Conservation (phyloP, 1,140 invertebrate species). For the Drosophila teissieri region DNA sequence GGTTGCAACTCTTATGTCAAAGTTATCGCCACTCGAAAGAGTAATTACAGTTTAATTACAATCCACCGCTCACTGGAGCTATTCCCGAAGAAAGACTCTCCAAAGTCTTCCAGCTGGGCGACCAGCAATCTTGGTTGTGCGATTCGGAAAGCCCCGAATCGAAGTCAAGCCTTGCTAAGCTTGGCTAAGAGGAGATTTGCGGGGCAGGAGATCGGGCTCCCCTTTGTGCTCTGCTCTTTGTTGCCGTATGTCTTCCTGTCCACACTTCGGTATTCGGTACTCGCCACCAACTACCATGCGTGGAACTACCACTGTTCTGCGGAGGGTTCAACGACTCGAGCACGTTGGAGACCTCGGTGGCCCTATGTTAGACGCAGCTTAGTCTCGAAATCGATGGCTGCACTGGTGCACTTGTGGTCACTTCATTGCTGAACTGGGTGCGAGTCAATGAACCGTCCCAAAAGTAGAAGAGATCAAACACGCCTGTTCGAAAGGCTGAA, state of each 20-base stretch:
- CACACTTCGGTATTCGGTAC: slow-evolving; percentile 21
- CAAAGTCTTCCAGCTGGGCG: neutral
- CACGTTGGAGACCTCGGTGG: neutral
- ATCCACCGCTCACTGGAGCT: neutral
- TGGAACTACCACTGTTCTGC: slow-evolving; percentile 20
- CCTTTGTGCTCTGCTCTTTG: slow-evolving; percentile 33
- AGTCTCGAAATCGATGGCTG: slow-evolving; percentile 10
- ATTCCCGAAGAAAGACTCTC: neutral
- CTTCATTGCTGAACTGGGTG: neutral
- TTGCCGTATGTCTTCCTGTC: slow-evolving; percentile 28
- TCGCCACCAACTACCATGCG: slow-evolving; percentile 39
- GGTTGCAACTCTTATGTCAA: slow-evolving; percentile 43
- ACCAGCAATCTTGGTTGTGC: slow-evolving; percentile 4
- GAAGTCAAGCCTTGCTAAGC: slow-evolving; percentile 34
- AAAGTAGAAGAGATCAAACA: neutral
- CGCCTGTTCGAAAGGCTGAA: neutral
- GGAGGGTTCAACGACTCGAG: slow-evolving; percentile 62
- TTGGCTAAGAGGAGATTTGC: neutral
- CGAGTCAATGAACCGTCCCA: slow-evolving; percentile 10
- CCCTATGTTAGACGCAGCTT: slow-evolving; percentile 10
- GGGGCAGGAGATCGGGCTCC: slow-evolving; percentile 24
- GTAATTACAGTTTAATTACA: slow-evolving; percentile 45
- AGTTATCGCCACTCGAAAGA: slow-evolving; percentile 37
- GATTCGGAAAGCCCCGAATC: slow-evolving; percentile 11
- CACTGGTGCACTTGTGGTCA: neutral